These are phyloP conservation scores for Amblyopsis rosae DNA, from an alignment of 2,113 vertebrate genomes.

Conservation along the genomic window DNA sequence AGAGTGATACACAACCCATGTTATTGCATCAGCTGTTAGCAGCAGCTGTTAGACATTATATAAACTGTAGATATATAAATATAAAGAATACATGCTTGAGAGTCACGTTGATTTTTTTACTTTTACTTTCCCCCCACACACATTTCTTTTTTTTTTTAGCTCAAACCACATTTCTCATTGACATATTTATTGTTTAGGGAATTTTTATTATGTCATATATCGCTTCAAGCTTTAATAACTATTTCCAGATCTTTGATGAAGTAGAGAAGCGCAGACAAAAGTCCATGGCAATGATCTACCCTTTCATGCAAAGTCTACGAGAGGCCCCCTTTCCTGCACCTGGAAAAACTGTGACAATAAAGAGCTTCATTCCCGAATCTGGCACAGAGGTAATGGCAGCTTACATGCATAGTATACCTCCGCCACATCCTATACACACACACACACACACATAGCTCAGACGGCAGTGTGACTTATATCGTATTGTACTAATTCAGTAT, in stretches of 20 bases:
- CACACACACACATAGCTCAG: neutral
- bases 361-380: constrained; percentile 85
- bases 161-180: neutral
- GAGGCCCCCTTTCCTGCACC: constrained; percentile 83
- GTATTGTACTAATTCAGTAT: neutral
- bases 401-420: neutral
- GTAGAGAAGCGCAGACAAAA: constrained; percentile 87
- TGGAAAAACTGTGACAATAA: constrained; percentile 82
- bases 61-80: neutral
- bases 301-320: constrained; percentile 87
- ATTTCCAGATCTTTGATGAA: constrained; percentile 83
- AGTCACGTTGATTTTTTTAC: neutral
- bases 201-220: too few relatives aligned
- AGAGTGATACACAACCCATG: neutral
- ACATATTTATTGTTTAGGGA: neutral
- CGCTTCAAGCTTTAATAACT: neutral
- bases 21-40: neutral
- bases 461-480: neutral
- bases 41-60: neutral
- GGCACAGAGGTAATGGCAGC: constrained; percentile 79
- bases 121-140: too few relatives aligned
- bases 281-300: constrained; percentile 84
- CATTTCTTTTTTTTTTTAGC: neutral
- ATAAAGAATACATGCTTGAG: neutral
- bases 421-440: neutral